phyloP scores from a whole-genome alignment of 2,113 vertebrate species.

The Vulpes ferrilata region DNA sequence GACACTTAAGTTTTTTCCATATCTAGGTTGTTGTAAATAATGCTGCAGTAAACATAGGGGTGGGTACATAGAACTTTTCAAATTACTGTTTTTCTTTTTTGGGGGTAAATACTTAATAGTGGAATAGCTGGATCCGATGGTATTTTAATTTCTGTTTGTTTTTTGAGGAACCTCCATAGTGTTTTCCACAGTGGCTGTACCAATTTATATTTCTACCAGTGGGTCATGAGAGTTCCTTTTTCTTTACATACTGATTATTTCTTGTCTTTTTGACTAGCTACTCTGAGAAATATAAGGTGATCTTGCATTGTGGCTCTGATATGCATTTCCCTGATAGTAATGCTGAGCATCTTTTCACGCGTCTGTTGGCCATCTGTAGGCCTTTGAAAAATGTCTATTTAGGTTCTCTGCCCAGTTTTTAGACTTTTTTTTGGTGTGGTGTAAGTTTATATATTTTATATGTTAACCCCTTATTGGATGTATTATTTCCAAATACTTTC shows the following conservation, averaged over 20 bases:
- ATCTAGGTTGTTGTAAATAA: neutral
- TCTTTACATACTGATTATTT: neutral
- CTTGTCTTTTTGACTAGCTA: neutral
- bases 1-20: neutral
- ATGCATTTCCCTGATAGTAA: neutral
- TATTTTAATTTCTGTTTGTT: neutral
- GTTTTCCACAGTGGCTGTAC: neutral
- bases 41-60: neutral
- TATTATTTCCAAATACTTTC: neutral
- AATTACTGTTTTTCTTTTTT: neutral
- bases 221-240: neutral
- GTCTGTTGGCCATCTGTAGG: neutral
- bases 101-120: neutral
- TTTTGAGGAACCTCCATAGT: neutral
- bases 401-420: neutral
- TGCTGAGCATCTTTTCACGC: neutral
- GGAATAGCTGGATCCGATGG: neutral
- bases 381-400: neutral
- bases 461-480: neutral
- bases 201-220: neutral
- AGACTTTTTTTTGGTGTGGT: neutral
- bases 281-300: neutral
- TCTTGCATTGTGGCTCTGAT: neutral
- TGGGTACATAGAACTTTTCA: neutral
- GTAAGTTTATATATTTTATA: neutral